Evolutionary conservation across 2,113 vertebrate species (phyloP), one percentile per base, ranked within the genome.

Genomic region (Gymnorhina tibicen): DNA sequence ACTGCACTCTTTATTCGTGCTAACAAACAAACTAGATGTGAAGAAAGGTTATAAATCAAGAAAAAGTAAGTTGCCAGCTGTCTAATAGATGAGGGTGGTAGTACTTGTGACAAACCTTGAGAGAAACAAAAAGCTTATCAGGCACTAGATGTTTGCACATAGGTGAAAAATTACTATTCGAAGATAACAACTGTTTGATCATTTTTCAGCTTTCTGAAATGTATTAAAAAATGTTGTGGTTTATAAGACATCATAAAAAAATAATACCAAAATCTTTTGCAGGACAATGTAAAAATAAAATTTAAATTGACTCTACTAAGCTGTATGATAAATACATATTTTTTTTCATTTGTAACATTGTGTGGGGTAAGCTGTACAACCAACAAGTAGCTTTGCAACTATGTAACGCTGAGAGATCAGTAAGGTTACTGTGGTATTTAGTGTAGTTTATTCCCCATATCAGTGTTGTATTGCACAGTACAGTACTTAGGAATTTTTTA

Each of bases 231-330:
- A 78, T 33, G 2, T 24, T 52, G 10, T 60, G 6, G 10, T 70
- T 87, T 92, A 41, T 73, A 64, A 81, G 42, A 79, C 53, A 44
- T 77, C 10, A 4, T n/a, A 14, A 76, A 81, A 92, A 89, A 82
- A 66, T 30, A 47, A 27, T 26, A 28, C 21, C 42, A 53, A 72
- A 72, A 69, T 91, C 30, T 70, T 19, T 85, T 91, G n/a, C 53
- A 72, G 72, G 23, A 53, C n/a, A 82, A 49, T 73, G 27, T 62
- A 64, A 81, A 83, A 92, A 96, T 92, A 91, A 93, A 95, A 79
- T 92, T 32, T 73, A 7, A 82, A 91, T 70, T 85, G n/a, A 18
- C 32, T 78, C 35, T 60, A 44, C 55, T 55, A 70, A 91, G 21
- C 39, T 83, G 18, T 78, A 52, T 1, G 4, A 67, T 55, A 85